phyloP scores from a whole-genome alignment of 1,140 invertebrate genomes.

The Papilio dardanus region DNA sequence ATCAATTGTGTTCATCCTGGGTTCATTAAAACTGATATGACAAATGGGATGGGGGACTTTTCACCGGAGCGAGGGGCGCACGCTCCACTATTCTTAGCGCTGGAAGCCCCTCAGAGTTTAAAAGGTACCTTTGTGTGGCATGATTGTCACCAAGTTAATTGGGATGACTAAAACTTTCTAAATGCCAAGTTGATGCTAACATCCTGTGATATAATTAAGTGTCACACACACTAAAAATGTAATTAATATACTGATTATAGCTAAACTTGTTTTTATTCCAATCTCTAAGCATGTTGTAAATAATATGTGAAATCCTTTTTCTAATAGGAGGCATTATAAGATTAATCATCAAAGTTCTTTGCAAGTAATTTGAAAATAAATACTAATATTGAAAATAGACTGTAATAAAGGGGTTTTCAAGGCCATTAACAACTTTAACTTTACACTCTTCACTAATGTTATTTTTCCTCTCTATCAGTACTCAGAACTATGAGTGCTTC shows the following conservation, averaged over 20 bases:
- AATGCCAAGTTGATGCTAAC: constrained; percentile 61
- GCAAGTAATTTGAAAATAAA: not conserved
- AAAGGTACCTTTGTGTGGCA: constrained; percentile 82
- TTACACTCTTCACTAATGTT: not conserved
- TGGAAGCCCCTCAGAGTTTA: constrained; percentile 73
- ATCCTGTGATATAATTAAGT: constrained; percentile 76
- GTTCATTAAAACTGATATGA: constrained; percentile 91
- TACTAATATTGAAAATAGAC: too few species aligned
- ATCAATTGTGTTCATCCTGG: constrained; percentile 88
- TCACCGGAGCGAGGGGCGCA: constrained; percentile 86
- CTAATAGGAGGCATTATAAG: not conserved
- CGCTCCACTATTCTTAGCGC: constrained; percentile 76
- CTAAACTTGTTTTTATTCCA: constrained; percentile 33
- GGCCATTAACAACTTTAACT: not conserved
- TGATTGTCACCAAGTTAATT: constrained; percentile 79
- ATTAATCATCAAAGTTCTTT: not conserved
- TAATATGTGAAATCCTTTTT: not conserved
- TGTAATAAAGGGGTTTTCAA: not conserved
- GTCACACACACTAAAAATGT: constrained; percentile 73
- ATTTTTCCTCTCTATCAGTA: not conserved
- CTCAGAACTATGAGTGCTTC: too few species aligned
- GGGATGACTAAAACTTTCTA: constrained; percentile 75
- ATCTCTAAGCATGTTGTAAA: not conserved
- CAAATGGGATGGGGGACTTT: constrained; percentile 86
- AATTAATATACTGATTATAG: constrained; percentile 70